A percentile compares a stretch with the other conserved stretches of the same genome.
Conservation (phyloP, 2,888 invertebrate species). For the Nephrotoma flavescens region DNA sequence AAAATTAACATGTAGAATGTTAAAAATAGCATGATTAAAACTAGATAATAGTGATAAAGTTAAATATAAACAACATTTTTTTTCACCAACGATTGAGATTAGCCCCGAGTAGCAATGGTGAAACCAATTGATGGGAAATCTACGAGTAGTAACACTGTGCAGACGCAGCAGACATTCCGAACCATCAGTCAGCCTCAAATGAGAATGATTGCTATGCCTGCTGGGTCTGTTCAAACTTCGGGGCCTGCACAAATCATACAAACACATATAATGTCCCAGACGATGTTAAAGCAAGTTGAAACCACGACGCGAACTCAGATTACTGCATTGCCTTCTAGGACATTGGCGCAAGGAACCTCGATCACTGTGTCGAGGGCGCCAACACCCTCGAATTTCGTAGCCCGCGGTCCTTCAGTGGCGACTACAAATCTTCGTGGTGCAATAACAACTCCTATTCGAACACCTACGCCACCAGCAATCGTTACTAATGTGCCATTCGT, state of each 20-base stretch:
- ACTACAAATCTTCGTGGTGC: conserved; percentile 24
- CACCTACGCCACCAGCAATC: conserved; percentile 19
- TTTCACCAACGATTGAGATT: conserved; percentile 28
- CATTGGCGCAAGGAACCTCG: conserved; percentile 31
- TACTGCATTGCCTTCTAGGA: conserved; percentile 27
- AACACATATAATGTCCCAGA: conserved; percentile 33
- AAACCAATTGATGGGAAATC: conserved; percentile 28
- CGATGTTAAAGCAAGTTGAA: conserved; percentile 35
- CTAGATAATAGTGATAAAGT: background rate
- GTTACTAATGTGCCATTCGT: conserved; percentile 22
- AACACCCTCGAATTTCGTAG: conserved; percentile 26
- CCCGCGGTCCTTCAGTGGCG: conserved; percentile 24
- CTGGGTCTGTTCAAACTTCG: conserved; percentile 16
- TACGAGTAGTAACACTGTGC: conserved; percentile 16
- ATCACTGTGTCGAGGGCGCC: conserved; percentile 30
- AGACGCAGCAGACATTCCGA: conserved; percentile 8
- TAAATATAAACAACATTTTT: conserved; percentile 3
- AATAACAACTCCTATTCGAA: conserved; percentile 24
- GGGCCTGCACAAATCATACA: conserved; percentile 29
- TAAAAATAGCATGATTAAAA: background rate
- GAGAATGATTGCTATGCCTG: conserved; percentile 9
- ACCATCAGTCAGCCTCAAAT: conserved; percentile 6
- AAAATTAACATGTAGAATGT: background rate
- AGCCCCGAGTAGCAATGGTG: conserved; percentile 37
- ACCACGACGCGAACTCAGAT: conserved; percentile 25